Evolutionary conservation across 2,113 vertebrate genomes (phyloP).

Genomic region (Arothron firmamentum): DNA sequence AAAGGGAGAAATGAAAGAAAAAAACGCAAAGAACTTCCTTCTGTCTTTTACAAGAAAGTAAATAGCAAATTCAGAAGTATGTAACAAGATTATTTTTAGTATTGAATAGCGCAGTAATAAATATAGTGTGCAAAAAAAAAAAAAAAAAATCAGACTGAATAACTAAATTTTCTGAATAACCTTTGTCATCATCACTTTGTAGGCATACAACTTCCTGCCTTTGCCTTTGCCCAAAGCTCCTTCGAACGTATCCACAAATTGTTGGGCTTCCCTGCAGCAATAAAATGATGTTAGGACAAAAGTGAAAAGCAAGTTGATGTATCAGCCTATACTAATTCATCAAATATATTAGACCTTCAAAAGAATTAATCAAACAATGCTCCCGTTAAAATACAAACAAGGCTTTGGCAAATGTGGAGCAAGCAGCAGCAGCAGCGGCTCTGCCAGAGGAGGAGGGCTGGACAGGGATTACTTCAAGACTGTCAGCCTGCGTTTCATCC

Average conservation of each 20-base stretch:
- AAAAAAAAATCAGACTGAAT: not conserved
- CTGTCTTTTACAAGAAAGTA: too few relatives aligned
- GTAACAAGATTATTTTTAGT: too few relatives aligned
- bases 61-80: too few relatives aligned
- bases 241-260: slow-evolving; percentile 96
- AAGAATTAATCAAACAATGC: too few relatives aligned
- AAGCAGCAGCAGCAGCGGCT: not conserved
- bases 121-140: too few relatives aligned
- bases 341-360: too few relatives aligned
- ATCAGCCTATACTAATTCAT: too few relatives aligned
- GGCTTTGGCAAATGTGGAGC: not conserved
- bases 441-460: not conserved
- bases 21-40: too few relatives aligned
- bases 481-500: slow-evolving; percentile 84
- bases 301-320: not conserved
- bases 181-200: slow-evolving; percentile 96
- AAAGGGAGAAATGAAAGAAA: not conserved
- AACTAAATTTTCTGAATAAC: slow-evolving; percentile 52
- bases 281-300: not conserved
- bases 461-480: slow-evolving; percentile 78
- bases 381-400: too few relatives aligned
- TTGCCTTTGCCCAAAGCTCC: slow-evolving; percentile 95
- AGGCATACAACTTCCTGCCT: slow-evolving; percentile 89
- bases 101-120: too few relatives aligned
- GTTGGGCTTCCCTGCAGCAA: slow-evolving; percentile 84